phyloP scores from a whole-genome alignment of 2,113 vertebrate genomes.

The Pelodiscus sinensis region DNA sequence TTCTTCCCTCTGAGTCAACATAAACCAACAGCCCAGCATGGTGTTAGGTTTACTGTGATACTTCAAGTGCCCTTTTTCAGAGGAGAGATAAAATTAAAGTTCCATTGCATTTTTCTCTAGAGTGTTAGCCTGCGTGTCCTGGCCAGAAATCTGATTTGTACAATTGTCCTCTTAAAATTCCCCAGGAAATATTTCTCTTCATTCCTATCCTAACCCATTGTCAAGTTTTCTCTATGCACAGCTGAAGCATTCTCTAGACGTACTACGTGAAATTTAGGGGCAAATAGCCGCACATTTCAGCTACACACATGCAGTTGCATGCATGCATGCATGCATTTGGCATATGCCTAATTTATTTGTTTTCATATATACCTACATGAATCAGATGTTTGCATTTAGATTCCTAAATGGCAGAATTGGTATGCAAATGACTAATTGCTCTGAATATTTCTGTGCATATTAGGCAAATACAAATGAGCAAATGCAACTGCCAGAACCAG shows the following conservation, averaged over 20 bases:
- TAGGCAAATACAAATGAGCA: neutral
- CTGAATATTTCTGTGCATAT: neutral
- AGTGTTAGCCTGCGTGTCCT: neutral
- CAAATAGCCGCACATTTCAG: neutral
- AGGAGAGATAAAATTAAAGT: neutral
- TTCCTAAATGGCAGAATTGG: neutral
- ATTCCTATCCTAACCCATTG: accelerated
- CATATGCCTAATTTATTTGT: accelerated
- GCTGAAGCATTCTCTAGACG: neutral
- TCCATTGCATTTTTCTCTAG: accelerated
- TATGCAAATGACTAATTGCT: neutral
- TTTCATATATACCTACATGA: accelerated
- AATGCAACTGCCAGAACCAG: neutral
- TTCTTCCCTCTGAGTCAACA: neutral
- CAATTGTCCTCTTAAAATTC: neutral
- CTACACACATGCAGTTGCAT: accelerated
- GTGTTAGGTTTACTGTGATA: neutral
- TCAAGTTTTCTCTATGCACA: neutral
- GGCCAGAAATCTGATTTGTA: neutral
- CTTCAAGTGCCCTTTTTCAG: neutral
- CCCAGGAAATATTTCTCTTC: accelerated
- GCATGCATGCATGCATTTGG: accelerated
- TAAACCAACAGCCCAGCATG: accelerated
- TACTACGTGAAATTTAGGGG: neutral
- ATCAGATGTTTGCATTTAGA: neutral